Base-by-base conservation (phyloP, 2,888 invertebrate genomes). In the Girardia tigrina region DNA sequence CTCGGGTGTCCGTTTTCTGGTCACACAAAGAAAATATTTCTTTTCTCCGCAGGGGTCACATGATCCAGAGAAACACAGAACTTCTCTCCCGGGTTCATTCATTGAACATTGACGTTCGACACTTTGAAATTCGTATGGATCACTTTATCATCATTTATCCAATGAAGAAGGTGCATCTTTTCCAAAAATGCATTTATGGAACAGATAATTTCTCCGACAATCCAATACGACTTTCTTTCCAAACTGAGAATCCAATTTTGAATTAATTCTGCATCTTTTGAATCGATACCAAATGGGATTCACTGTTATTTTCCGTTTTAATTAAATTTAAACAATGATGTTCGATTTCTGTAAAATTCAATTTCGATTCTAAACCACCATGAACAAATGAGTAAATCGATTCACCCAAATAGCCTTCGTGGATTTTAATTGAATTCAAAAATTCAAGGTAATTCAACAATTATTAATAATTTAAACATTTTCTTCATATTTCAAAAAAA, bases 211-310 rank as follows among this genome's bases (percentile, higher is more conserved):
- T 56, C 56, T 20, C 56, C 56, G n/a, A n/a, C 56, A 56, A 56
- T 56, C 56, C 56, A 56, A n/a, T 20, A 56, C 23, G 56, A 56
- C 23, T 56, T 56, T 56, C 56, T 56, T n/a, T 56, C 56, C n/a
- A 56, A 56, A 56, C 23, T 56, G n/a, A 56, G n/a, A 56, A 56
- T 56, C 56, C 56, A 56, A 56, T 56, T 56, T 56, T 56, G 56
- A 56, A 56, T 56, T 6, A 56, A 23, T 56, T 56, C 23, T 2
- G 23, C 56, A 20, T 56, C 56, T 56, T 56, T 56, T 56, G 56
- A 56, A 56, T 56, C 2, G 56, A 56, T 20, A 23, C n/a, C 4
- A 56, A n/a, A 56, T 56, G 56, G 23, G 56, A 56, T 6, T 56
- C 56, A 56, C 56, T 56, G 56, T 56, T 56, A 23, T 56, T 56